Evolutionary conservation across 2,888 invertebrate genomes (phyloP).

Genomic region (Parasteatoda lunata): DNA sequence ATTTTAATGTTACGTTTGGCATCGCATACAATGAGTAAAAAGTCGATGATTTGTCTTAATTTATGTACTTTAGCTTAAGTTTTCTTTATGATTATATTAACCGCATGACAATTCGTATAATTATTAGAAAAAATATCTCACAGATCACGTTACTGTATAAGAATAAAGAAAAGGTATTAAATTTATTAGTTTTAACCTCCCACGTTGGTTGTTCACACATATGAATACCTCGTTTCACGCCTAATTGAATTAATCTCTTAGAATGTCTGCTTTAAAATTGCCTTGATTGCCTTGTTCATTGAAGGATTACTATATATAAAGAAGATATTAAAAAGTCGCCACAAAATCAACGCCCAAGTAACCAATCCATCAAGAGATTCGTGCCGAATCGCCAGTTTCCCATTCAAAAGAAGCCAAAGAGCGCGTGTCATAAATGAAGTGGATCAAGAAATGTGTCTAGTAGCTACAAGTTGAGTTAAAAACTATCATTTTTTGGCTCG

Average conservation of each 20-base stretch:
- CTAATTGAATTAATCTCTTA: not conserved
- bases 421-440: not conserved
- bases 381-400: not conserved
- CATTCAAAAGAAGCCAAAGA: not conserved
- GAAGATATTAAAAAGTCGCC: not conserved
- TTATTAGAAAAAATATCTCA: too few species aligned
- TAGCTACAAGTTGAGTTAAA: not conserved
- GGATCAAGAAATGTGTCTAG: not conserved
- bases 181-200: too few species aligned
- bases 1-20: too few species aligned
- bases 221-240: not conserved
- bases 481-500: not conserved
- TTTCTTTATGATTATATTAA: too few species aligned
- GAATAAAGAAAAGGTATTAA: too few species aligned
- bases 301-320: constrained; percentile 1
- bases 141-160: too few species aligned
- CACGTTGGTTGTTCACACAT: not conserved
- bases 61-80: too few species aligned
- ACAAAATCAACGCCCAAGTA: constrained; percentile 3
- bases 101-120: too few species aligned
- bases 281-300: not conserved
- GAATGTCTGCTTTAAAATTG: not conserved
- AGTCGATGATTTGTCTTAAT: too few species aligned
- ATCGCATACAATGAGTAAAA: too few species aligned
- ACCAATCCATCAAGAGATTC: not conserved